These are phyloP conservation scores for Polydrusus cervinus DNA, from an alignment of 2,888 invertebrate genomes.

Conservation along the genomic window DNA sequence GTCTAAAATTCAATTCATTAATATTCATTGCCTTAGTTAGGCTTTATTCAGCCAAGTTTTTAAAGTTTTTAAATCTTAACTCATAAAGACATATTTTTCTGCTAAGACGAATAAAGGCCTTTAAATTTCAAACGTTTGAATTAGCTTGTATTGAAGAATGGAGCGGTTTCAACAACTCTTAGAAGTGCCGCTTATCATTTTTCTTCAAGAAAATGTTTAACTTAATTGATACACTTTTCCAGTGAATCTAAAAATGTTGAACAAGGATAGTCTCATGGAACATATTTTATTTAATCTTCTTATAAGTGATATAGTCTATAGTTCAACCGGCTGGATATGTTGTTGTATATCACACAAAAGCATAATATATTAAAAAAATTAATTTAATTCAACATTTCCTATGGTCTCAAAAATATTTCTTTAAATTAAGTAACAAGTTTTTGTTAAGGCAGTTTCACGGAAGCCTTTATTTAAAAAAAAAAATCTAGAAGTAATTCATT, in stretches of 20 bases:
- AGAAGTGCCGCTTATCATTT: constrained; percentile 50
- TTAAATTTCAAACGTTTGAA: constrained; percentile 48
- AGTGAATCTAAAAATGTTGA: constrained; percentile 34
- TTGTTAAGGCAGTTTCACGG: no score
- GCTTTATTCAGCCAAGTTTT: constrained; percentile 47
- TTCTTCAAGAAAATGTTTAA: constrained; percentile 47
- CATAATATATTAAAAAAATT: no score
- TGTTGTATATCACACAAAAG: no score
- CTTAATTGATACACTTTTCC: constrained; percentile 42
- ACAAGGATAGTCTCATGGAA: no score
- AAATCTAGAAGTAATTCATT: no score
- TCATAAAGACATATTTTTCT: constrained; percentile 48
- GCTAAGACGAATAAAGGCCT: constrained; percentile 38
- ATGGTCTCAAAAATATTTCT: no score
- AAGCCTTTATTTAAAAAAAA: no score
- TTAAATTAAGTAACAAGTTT: no score
- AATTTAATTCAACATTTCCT: no score
- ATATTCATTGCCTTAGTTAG: constrained; percentile 51
- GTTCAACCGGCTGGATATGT: no score
- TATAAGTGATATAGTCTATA: no score
- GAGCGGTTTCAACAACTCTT: constrained; percentile 44
- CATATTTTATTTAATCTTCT: no score
- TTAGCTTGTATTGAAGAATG: constrained; percentile 51
- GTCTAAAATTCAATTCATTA: constrained; percentile 45
- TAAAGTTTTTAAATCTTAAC: constrained; percentile 51